Evolutionary conservation across 2,888 invertebrate genomes (phyloP), one percentile per base, ranked within the genome.

Genomic region (Pyrrhia umbra): DNA sequence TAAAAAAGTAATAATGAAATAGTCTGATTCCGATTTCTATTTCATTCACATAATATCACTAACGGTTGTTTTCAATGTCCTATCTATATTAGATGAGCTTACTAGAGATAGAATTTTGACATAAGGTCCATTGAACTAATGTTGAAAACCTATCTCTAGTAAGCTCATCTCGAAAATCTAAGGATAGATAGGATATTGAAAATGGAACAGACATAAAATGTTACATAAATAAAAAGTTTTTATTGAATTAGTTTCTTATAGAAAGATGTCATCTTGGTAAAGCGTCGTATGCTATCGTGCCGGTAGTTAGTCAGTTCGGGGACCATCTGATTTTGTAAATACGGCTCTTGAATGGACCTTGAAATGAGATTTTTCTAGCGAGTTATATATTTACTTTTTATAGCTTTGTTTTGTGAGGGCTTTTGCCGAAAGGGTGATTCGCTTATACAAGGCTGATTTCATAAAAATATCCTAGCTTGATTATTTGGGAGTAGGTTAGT

Each of bases 301-400:
- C 55, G 62, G 55, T 77, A 72, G 62, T 65, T 76, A 79, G 61
- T 72, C 80, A 82, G 66, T 81, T 81, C 65, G 49, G 87, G 87
- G 86, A 89, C 89, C 88, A 88, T 83, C 78, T 84, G 74, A 82
- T 85, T 84, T 81, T 81, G 75, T 81, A 73, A 74, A 75, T 77
- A 69, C 60, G 61, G 68, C 75, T 68, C 61, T 75, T 50, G 23
- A 59, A 65, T 66, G 67, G 74, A 75, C 69, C 63, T 78, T 65
- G 75, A 75, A 79, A 81, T 83, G 79, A 79, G 78, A 76, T 67
- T 58, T 68, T 57, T 64, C 55, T 68, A 72, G 62, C 68, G 39
- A 75, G 64, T 67, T 69, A 55, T 30, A 55, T 30, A 30, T 69
- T 67, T 71, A 50, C 65, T 68, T 69, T 70, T 70, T 51, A 50